phyloP scores from a whole-genome alignment of 2,888 invertebrate genomes.

The Phortica magna region DNA sequence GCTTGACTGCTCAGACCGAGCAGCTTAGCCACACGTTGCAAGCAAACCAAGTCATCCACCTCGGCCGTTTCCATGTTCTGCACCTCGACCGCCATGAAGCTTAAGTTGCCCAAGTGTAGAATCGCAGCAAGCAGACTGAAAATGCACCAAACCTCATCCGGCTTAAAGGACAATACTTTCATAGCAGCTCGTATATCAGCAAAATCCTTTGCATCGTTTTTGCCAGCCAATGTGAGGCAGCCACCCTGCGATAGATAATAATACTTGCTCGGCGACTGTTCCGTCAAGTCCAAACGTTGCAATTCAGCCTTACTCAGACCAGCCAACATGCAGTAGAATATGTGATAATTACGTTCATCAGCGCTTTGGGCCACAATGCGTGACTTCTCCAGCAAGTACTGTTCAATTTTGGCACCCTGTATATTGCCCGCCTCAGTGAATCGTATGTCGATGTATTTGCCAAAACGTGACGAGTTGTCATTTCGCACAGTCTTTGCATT shows the following conservation, averaged over 20 bases:
- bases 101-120: constrained; percentile 94
- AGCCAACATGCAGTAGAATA: constrained; percentile 94
- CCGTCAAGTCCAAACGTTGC: constrained; percentile 84
- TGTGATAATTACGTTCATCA: constrained; percentile 96
- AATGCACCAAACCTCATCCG: constrained; percentile 90
- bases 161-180: constrained; percentile 92
- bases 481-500: constrained; percentile 97
- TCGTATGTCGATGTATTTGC: constrained; percentile 95
- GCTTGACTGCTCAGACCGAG: constrained; percentile 84
- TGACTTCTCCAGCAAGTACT: constrained; percentile 96
- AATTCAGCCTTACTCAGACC: constrained; percentile 90
- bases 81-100: constrained; percentile 86
- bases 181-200: constrained; percentile 94
- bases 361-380: constrained; percentile 92
- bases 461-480: constrained; percentile 97
- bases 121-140: constrained; percentile 91
- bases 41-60: constrained; percentile 84
- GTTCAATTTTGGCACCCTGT: constrained; percentile 95
- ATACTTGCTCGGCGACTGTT: constrained; percentile 85
- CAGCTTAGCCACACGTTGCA: constrained; percentile 85
- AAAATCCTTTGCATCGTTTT: constrained; percentile 91
- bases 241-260: constrained; percentile 90
- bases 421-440: constrained; percentile 91
- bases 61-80: constrained; percentile 94
- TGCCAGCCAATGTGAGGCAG: constrained; percentile 81